Percentiles rank a stretch among this genome's conserved stretches.
phyloP scores from a whole-genome alignment of 2,888 invertebrate genomes.

The Xanthia togata region DNA sequence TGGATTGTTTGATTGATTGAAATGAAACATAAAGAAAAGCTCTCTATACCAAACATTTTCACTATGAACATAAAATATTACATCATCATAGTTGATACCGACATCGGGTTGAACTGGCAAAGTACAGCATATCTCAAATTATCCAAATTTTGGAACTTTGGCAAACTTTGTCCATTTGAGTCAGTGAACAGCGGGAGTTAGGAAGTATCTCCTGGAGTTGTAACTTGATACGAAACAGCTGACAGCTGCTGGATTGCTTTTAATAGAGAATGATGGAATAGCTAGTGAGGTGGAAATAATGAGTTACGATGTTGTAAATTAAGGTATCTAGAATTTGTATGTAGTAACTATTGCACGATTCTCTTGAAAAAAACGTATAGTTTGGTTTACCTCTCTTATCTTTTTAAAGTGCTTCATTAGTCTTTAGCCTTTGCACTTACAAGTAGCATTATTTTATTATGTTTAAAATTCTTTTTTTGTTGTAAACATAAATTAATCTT shows the following conservation, averaged over 20 bases:
- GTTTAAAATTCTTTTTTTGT: neutral
- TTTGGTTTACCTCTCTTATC: neutral
- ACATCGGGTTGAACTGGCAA: neutral
- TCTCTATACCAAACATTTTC: neutral
- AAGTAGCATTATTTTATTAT: neutral
- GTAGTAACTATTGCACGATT: neutral
- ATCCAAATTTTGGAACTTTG: constrained; percentile 37
- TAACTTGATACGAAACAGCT: constrained; percentile 45
- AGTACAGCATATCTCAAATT: constrained; percentile 25
- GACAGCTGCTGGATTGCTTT: constrained; percentile 40
- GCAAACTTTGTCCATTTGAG: constrained; percentile 54
- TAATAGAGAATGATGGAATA: constrained; percentile 29
- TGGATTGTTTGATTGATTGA: neutral
- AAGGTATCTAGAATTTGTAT: neutral
- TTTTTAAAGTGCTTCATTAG: neutral
- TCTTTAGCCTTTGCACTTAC: neutral
- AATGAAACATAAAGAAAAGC: neutral
- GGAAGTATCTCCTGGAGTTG: constrained; percentile 29
- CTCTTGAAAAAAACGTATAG: neutral
- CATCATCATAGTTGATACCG: neutral
- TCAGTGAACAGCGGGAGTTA: constrained; percentile 21
- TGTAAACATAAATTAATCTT: neutral
- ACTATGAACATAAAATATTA: neutral
- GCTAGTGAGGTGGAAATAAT: constrained; percentile 15
- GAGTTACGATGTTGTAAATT: constrained; percentile 2